Evolutionary conservation across 1,140 invertebrate genomes (phyloP).

Genomic region (Centruroides sculpturatus): DNA sequence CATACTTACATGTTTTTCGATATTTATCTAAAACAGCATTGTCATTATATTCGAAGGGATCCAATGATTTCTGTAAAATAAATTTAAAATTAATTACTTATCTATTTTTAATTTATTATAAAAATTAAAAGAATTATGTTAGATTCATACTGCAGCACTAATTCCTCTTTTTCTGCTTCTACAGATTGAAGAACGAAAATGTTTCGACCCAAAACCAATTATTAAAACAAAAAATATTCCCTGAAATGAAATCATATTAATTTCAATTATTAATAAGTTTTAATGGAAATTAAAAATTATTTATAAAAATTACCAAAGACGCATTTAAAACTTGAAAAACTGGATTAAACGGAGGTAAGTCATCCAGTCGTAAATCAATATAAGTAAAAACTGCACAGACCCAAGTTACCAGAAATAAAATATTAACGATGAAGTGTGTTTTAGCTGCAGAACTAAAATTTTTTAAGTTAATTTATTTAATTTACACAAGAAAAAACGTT

Average conservation of each 20-base stretch:
- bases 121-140: neutral
- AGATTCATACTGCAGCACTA: conserved; percentile 4
- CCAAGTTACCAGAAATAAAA: conserved; percentile 10
- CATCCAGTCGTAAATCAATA: conserved; percentile 9
- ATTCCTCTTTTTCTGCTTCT: conserved; percentile 1
- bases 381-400: conserved; percentile 5
- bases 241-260: neutral
- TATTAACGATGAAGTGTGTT: conserved; percentile 2
- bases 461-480: no score
- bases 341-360: conserved; percentile 8
- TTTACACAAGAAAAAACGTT: no score
- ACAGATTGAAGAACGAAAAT: conserved; percentile 9
- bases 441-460: conserved; percentile 2
- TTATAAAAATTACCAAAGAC: conserved; percentile 4
- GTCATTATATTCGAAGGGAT: no score
- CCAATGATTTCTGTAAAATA: no score
- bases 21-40: no score
- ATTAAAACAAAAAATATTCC: conserved; percentile 11
- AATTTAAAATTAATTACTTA: no score
- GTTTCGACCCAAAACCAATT: conserved; percentile 10
- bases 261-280: neutral
- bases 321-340: conserved; percentile 13
- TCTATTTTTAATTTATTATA: no score
- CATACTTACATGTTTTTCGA: no score
- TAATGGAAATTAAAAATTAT: neutral